phyloP scores from a whole-genome alignment of 2,888 invertebrate genomes.

The Drosophila affinis region DNA sequence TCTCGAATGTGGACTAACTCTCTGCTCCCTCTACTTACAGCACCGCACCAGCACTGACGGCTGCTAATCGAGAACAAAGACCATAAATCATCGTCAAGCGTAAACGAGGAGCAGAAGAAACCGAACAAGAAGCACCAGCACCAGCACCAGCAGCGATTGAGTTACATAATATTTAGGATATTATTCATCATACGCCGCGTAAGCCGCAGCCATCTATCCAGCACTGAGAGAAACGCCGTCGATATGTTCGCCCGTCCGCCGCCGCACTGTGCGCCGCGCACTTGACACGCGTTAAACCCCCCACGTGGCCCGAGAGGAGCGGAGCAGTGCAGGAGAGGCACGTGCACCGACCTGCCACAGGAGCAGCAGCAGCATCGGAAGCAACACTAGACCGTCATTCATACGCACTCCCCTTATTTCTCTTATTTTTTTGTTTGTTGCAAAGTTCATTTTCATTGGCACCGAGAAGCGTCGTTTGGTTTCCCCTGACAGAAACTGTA shows the following conservation, averaged over 20 bases:
- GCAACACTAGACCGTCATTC: conserved; percentile 2
- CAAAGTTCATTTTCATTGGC: conserved; percentile 1
- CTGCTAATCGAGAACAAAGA: conserved; percentile 58
- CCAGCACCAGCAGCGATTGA: conserved; percentile 46
- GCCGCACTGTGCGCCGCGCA: conserved; percentile 72
- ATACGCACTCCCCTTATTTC: conserved; percentile 8
- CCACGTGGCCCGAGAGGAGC: conserved; percentile 8
- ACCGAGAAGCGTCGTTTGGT: conserved; percentile 13
- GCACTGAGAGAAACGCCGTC: conserved; percentile 20
- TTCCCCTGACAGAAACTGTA: conserved; percentile 17
- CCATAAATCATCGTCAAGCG: conserved; percentile 65
- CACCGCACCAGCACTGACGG: conserved; percentile 45
- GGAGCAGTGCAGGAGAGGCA: background rate
- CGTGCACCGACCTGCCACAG: conserved; percentile 1
- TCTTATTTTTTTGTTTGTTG: conserved; percentile 25
- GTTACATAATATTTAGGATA: conserved; percentile 33
- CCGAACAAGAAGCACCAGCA: background rate
- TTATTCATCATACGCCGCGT: conserved; percentile 71
- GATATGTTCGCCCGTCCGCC: conserved; percentile 71
- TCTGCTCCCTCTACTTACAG: conserved; percentile 22
- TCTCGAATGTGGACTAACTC: conserved; percentile 20
- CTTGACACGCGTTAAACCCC: conserved; percentile 77
- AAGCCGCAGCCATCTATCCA: conserved; percentile 13
- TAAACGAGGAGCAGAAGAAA: conserved; percentile 4
- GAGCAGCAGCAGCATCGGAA: conserved; percentile 1